Evolutionary conservation across 2,888 invertebrate genomes (phyloP).

Genomic region (Drosophila incognita): DNA sequence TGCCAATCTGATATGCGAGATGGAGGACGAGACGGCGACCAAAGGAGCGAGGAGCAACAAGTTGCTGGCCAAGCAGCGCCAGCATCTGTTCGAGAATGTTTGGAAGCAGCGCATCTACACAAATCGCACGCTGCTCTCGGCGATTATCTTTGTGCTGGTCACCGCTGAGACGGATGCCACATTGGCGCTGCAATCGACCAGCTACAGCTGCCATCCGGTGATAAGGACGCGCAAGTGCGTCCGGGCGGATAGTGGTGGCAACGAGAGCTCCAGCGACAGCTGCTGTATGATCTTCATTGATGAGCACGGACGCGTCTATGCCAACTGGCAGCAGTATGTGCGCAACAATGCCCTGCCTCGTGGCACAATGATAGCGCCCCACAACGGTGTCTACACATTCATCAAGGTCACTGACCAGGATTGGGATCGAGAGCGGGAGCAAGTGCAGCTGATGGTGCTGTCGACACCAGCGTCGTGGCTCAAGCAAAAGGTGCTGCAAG

Average conservation of each 20-base stretch:
- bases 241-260: constrained; percentile 31
- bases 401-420: constrained; percentile 15
- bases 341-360: constrained; percentile 84
- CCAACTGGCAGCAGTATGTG: constrained; percentile 85
- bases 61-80: constrained; percentile 48
- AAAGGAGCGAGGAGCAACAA: background rate
- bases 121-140: constrained; percentile 72
- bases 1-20: constrained; percentile 42
- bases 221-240: constrained; percentile 80
- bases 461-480: constrained; percentile 66
- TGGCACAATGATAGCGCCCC: constrained; percentile 85
- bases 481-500: constrained; percentile 42
- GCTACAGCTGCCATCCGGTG: constrained; percentile 73
- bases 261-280: constrained; percentile 56
- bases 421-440: background rate
- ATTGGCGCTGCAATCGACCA: constrained; percentile 54
- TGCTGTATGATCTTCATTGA: constrained; percentile 82
- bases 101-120: constrained; percentile 78
- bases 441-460: constrained; percentile 65
- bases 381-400: constrained; percentile 82
- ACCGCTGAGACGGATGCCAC: constrained; percentile 37
- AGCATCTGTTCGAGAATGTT: constrained; percentile 63
- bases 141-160: constrained; percentile 78
- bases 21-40: background rate
- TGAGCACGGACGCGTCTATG: constrained; percentile 84